A percentile compares a stretch with the other conserved stretches of the same genome.
Evolutionary conservation across 2,113 vertebrate species (phyloP).

Genomic region (Pomatostomus ruficeps): DNA sequence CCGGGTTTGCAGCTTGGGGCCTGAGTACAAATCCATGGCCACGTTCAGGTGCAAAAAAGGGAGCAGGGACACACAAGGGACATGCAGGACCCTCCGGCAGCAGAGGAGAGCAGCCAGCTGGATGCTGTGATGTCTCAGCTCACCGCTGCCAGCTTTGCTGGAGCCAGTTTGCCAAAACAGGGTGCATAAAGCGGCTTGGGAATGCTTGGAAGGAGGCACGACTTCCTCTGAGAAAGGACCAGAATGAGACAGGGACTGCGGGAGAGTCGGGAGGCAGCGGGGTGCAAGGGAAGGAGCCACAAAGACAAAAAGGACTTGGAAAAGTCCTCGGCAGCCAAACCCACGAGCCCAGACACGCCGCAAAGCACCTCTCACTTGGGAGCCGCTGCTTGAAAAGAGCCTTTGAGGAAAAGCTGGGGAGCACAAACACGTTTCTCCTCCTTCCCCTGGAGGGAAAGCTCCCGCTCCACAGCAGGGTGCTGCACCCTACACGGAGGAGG

Average conservation of each 20-base stretch:
- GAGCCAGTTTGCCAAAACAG: not conserved
- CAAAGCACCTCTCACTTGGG: not conserved
- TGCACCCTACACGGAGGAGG: not conserved
- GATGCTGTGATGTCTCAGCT: not conserved
- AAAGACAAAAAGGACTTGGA: not conserved
- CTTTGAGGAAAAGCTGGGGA: conserved; percentile 34
- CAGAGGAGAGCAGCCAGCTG: not conserved
- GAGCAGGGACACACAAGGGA: not conserved
- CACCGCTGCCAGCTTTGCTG: not conserved
- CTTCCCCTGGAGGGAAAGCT: not conserved
- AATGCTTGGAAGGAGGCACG: not conserved
- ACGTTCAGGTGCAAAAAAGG: not conserved
- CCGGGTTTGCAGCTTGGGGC: not conserved
- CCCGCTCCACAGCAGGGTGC: not conserved
- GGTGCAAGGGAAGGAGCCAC: not conserved
- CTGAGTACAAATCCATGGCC: not conserved
- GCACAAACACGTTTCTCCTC: not conserved
- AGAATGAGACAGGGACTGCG: not conserved
- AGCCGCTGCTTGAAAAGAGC: not conserved
- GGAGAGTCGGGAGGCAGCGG: not conserved
- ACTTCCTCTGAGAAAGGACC: not conserved
- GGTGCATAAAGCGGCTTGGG: not conserved
- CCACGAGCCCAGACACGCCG: not conserved
- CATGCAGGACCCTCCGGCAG: not conserved
- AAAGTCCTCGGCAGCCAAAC: conserved; percentile 19